phyloP scores from a whole-genome alignment of 2,113 vertebrate genomes.

The Nerophis ophidion region DNA sequence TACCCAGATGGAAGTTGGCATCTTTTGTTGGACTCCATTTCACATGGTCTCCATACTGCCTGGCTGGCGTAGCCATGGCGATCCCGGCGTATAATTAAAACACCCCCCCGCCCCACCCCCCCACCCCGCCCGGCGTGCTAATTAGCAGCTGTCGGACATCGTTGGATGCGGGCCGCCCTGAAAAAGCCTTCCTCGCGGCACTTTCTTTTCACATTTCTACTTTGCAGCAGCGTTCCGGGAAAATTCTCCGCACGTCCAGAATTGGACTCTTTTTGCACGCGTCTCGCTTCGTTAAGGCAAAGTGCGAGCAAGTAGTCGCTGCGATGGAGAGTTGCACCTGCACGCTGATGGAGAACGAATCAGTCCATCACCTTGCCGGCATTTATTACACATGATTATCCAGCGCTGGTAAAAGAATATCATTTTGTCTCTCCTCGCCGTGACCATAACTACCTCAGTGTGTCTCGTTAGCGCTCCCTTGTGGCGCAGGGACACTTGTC shows the following conservation, averaged over 20 bases:
- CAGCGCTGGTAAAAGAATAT: conserved; percentile 33
- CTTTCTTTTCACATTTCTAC: neutral
- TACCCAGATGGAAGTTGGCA: conserved; percentile 43
- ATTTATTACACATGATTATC: conserved; percentile 65
- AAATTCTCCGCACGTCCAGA: conserved; percentile 31
- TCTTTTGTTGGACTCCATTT: conserved; percentile 24
- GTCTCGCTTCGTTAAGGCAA: conserved; percentile 55
- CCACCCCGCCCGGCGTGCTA: conserved; percentile 60
- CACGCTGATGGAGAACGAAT: conserved; percentile 47
- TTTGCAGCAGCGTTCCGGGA: neutral
- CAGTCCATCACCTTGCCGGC: conserved; percentile 36
- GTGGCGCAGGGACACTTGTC: conserved; percentile 59
- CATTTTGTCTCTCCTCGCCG: conserved; percentile 11
- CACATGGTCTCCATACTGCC: conserved; percentile 37
- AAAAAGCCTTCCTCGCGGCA: neutral
- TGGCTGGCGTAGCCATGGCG: conserved; percentile 38
- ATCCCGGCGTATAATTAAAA: conserved; percentile 62
- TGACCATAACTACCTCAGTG: conserved; percentile 31
- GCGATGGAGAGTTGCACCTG: conserved; percentile 54
- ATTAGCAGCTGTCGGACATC: conserved; percentile 61
- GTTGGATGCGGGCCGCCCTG: conserved; percentile 15
- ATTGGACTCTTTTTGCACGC: conserved; percentile 34
- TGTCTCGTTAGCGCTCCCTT: conserved; percentile 70
- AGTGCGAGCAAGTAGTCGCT: conserved; percentile 50
- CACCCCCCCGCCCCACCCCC: conserved; percentile 50